Evolutionary conservation across 2,797 vertebrate species (phyloP).

Genomic region (Petrocephalus sullivani): DNA sequence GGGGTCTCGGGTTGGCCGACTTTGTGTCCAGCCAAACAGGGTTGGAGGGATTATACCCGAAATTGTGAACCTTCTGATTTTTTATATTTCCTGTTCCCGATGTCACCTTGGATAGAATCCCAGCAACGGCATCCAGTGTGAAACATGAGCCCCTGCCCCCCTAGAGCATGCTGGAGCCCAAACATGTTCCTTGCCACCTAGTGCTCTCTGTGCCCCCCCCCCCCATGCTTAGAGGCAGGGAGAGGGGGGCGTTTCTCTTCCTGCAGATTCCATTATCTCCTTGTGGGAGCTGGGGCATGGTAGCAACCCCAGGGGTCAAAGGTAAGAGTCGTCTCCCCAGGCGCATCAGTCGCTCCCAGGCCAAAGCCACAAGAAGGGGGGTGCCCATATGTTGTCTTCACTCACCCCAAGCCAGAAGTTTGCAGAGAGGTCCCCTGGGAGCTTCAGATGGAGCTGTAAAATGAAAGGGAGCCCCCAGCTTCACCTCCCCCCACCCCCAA

Average conservation of each 20-base stretch:
- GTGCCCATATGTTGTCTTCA: constrained; percentile 71
- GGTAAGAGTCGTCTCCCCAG: constrained; percentile 46
- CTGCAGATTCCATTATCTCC: constrained; percentile 45
- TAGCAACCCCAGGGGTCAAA: constrained; percentile 51
- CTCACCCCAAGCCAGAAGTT: constrained; percentile 24
- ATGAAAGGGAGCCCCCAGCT: not conserved
- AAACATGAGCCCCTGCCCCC: not conserved
- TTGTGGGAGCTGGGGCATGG: not conserved
- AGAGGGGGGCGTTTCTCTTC: constrained; percentile 42
- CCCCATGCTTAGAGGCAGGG: constrained; percentile 15
- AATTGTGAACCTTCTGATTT: not conserved
- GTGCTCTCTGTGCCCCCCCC: constrained; percentile 6
- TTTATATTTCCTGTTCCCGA: not conserved
- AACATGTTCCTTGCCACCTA: constrained; percentile 7
- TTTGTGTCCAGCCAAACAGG: not conserved
- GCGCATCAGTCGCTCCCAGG: constrained; percentile 59
- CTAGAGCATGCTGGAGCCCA: not conserved
- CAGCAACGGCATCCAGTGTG: not conserved
- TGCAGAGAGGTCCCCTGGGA: constrained; percentile 9
- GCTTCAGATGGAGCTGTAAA: constrained; percentile 13
- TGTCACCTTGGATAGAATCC: not conserved
- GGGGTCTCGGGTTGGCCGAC: not conserved
- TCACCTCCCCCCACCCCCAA: not conserved
- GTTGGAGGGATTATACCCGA: not conserved
- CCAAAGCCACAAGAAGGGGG: constrained; percentile 53